Conservation (phyloP, 1,140 invertebrate species). For the Sesamia nonagrioides region DNA sequence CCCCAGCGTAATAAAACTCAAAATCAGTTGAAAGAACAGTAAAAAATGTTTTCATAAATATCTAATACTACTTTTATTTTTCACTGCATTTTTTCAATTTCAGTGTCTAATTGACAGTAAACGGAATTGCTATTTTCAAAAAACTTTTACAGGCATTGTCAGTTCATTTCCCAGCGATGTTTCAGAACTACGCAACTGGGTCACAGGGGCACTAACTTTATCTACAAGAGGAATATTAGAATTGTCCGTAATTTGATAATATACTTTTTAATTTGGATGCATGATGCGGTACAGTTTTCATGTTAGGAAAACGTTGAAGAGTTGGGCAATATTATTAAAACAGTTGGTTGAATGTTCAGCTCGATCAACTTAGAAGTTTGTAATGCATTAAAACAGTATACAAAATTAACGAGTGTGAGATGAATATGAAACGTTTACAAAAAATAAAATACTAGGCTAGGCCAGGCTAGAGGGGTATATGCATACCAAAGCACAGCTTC, state of each 20-base stretch:
- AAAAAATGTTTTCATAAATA: too few relatives aligned
- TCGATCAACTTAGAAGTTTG: background rate
- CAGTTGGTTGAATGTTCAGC: background rate
- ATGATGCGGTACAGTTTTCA: background rate
- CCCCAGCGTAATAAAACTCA: too few relatives aligned
- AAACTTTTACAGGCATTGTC: background rate
- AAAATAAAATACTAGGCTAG: too few relatives aligned
- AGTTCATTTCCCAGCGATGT: background rate
- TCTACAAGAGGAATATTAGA: background rate
- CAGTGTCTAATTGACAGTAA: background rate
- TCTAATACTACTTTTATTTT: too few relatives aligned
- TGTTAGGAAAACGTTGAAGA: background rate
- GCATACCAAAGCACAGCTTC: too few relatives aligned
- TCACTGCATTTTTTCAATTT: background rate
- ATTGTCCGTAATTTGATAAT: background rate
- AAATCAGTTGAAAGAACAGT: too few relatives aligned
- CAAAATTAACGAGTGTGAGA: too few relatives aligned
- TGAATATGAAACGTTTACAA: too few relatives aligned
- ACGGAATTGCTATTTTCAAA: background rate
- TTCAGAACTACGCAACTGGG: constrained; percentile 5
- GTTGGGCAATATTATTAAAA: background rate
- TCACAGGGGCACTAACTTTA: background rate
- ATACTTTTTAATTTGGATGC: constrained; percentile 5
- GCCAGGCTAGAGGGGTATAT: too few relatives aligned
- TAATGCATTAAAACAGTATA: background rate